A percentile compares a stretch with the other conserved stretches of the same genome.
Conservation (phyloP, 2,888 invertebrate species). For the Omphaloscelis lunosa region DNA sequence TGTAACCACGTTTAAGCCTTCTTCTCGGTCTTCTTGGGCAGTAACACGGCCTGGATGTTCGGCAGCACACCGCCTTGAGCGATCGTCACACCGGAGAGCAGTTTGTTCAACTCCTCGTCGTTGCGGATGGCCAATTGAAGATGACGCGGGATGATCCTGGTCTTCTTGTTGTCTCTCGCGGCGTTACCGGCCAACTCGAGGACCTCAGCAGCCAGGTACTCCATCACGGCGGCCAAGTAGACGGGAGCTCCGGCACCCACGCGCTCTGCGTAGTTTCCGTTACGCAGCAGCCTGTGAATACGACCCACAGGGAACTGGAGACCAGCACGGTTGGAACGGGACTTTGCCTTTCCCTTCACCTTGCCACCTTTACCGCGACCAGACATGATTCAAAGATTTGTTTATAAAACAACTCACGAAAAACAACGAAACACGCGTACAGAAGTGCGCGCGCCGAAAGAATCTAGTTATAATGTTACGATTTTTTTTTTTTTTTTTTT, state of each 20-base stretch:
- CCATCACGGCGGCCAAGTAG: slow-evolving; percentile 91
- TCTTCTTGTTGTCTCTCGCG: slow-evolving; percentile 21
- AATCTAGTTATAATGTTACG: not conserved
- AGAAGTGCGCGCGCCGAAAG: not conserved
- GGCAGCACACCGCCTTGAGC: slow-evolving; percentile 95
- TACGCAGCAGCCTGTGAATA: slow-evolving; percentile 86
- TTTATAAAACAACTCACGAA: slow-evolving; percentile 16
- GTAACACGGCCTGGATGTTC: slow-evolving; percentile 93
- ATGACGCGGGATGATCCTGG: slow-evolving; percentile 91
- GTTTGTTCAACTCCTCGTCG: slow-evolving; percentile 95
- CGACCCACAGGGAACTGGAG: slow-evolving; percentile 90
- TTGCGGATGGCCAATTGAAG: slow-evolving; percentile 94
- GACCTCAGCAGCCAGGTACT: slow-evolving; percentile 14
- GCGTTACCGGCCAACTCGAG: slow-evolving; percentile 24
- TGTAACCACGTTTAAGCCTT: slow-evolving; percentile 59
- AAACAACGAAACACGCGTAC: slow-evolving; percentile 5
- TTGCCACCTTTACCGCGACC: slow-evolving; percentile 5
- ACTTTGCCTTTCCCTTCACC: slow-evolving; percentile 83
- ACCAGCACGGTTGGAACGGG: slow-evolving; percentile 88
- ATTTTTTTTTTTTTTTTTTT: no score
- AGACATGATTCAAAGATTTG: not conserved
- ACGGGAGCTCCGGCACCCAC: slow-evolving; percentile 80
- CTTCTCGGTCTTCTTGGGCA: slow-evolving; percentile 92
- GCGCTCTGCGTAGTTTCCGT: slow-evolving; percentile 90
- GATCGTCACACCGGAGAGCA: slow-evolving; percentile 92